Evolutionary conservation across 2,888 invertebrate genomes (phyloP).

Genomic region (Drosophila kanekoi): DNA sequence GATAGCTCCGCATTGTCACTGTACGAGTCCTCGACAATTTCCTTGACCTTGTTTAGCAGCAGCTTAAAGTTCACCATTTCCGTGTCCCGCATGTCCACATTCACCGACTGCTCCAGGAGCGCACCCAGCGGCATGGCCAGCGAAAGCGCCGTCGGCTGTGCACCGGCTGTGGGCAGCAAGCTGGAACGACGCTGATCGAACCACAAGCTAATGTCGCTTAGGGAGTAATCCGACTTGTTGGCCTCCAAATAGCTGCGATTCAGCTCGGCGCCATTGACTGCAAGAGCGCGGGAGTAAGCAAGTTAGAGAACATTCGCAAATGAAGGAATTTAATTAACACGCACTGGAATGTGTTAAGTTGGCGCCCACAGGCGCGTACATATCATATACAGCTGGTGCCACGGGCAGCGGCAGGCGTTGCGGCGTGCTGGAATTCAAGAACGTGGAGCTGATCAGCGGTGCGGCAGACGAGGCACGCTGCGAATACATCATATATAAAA

Average conservation of each 20-base stretch:
- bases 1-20: conserved; percentile 84
- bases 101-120: conserved; percentile 57
- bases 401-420: conserved; percentile 63
- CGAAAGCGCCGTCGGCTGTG: conserved; percentile 14
- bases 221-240: conserved; percentile 84
- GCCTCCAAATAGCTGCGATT: conserved; percentile 85
- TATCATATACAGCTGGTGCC: conserved; percentile 33
- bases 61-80: conserved; percentile 84
- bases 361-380: conserved; percentile 59
- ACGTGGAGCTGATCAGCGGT: conserved; percentile 69
- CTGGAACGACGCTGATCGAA: conserved; percentile 79
- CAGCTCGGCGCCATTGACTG: conserved; percentile 84
- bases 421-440: conserved; percentile 82
- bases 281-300: conserved; percentile 1
- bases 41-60: conserved; percentile 83
- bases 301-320: background rate
- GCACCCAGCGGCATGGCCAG: conserved; percentile 50
- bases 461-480: conserved; percentile 51
- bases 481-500: background rate
- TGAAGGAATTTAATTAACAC: conserved; percentile 37
- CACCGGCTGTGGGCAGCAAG: conserved; percentile 21
- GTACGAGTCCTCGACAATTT: conserved; percentile 84
- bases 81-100: conserved; percentile 74
- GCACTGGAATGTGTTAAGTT: conserved; percentile 78
- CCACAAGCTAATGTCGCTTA: conserved; percentile 84